Evolutionary conservation across 2,797 vertebrate species (phyloP).

Genomic region (Cyprinodon diabolis): DNA sequence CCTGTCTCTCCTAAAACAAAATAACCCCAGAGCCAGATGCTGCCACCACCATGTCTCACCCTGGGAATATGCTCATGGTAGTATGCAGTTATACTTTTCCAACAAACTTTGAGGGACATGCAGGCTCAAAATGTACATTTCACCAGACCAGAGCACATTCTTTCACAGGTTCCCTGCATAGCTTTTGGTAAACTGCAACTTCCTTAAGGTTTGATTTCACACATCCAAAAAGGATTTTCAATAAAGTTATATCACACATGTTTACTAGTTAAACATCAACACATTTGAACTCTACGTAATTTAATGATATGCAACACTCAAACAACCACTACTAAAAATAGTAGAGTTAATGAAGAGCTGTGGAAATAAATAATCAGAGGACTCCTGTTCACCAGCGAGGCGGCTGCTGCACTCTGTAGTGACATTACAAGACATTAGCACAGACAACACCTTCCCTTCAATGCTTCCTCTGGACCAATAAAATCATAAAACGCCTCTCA

Average conservation of each 20-base stretch:
- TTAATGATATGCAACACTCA: no score
- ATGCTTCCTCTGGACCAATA: conserved; percentile 78
- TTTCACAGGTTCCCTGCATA: neutral
- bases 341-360: no score
- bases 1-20: neutral
- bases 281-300: no score
- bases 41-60: neutral
- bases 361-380: conserved; percentile 1
- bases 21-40: neutral
- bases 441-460: conserved; percentile 71
- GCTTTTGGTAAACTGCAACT: no score
- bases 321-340: no score
- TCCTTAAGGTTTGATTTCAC: no score
- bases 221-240: no score
- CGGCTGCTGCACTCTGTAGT: conserved; percentile 21
- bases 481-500: conserved; percentile 79
- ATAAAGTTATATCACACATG: no score
- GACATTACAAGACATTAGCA: conserved; percentile 46
- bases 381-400: conserved; percentile 20
- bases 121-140: no score
- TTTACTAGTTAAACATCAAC: no score
- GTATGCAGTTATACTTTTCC: no score
- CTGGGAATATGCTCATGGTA: neutral
- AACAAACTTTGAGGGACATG: no score
- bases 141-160: neutral